Evolutionary conservation across 2,888 invertebrate species (phyloP).

Genomic region (Drosophila suboccidentalis): DNA sequence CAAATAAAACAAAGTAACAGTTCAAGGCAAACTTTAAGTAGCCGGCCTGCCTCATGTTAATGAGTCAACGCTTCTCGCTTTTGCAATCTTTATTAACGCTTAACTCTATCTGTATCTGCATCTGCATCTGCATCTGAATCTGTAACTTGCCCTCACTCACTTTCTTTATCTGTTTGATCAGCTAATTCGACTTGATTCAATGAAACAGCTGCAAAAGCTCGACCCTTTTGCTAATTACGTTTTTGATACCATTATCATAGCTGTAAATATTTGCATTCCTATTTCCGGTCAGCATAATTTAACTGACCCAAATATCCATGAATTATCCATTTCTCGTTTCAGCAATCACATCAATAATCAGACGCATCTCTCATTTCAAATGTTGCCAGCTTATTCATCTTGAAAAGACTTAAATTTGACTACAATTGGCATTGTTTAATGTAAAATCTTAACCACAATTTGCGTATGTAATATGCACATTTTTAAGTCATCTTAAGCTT

Average conservation of each 20-base stretch:
- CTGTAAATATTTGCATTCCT: constrained; percentile 36
- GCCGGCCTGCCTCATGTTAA: constrained; percentile 39
- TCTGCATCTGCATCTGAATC: constrained; percentile 7
- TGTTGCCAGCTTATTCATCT: background rate
- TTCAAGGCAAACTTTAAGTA: constrained; percentile 48
- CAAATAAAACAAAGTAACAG: constrained; percentile 52
- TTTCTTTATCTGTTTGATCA: constrained; percentile 17
- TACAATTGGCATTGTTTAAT: constrained; percentile 28
- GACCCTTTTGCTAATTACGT: constrained; percentile 44
- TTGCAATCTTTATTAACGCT: constrained; percentile 42
- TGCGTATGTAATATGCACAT: constrained; percentile 13
- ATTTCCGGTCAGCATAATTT: constrained; percentile 27
- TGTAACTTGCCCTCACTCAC: background rate
- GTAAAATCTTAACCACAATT: constrained; percentile 8
- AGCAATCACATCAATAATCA: constrained; percentile 15
- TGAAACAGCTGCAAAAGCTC: constrained; percentile 27
- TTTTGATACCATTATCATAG: constrained; percentile 37
- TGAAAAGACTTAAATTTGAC: background rate
- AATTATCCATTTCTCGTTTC: constrained; percentile 15
- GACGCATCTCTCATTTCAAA: background rate
- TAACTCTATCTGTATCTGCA: constrained; percentile 20
- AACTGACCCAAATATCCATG: constrained; percentile 25
- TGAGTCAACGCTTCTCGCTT: constrained; percentile 38
- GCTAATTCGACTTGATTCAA: constrained; percentile 37
- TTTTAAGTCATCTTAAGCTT: constrained; percentile 8